Conservation (phyloP, 92 coral and sea anemone genomes). For the Siderastrea siderea region DNA sequence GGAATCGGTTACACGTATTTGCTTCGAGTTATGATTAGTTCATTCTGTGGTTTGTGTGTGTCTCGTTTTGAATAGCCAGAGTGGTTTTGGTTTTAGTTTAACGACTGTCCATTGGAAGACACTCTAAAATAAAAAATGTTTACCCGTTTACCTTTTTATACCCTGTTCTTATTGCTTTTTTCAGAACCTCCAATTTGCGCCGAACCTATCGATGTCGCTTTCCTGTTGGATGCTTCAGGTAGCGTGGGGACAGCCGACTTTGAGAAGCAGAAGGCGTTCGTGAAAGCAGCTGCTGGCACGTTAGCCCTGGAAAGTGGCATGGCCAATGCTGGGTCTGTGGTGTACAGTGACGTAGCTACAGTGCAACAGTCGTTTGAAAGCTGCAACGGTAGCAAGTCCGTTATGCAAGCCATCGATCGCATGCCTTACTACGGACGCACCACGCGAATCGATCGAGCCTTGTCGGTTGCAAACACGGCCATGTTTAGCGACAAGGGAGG, state of each 20-base stretch:
- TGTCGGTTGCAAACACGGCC: slow-evolving; percentile 60
- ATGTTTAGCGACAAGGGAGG: slow-evolving; percentile 72
- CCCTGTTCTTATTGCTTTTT: background rate
- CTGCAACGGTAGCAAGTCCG: slow-evolving; percentile 30
- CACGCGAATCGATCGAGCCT: slow-evolving; percentile 75
- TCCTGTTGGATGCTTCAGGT: slow-evolving; percentile 71
- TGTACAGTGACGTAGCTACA: slow-evolving; percentile 65
- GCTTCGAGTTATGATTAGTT: no score
- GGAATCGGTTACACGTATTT: no score
- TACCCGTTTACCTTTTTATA: no score
- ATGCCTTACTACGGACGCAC: slow-evolving; percentile 75
- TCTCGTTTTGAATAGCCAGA: no score
- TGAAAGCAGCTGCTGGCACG: slow-evolving; percentile 50
- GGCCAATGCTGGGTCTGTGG: slow-evolving; percentile 58
- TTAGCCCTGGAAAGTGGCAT: slow-evolving; percentile 44
- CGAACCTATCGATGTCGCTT: slow-evolving; percentile 64
- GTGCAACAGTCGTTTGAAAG: slow-evolving; percentile 31
- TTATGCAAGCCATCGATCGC: slow-evolving; percentile 42
- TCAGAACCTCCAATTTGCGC: slow-evolving; percentile 46
- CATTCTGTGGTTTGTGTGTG: no score
- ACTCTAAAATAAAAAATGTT: no score
- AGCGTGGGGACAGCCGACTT: slow-evolving; percentile 69
- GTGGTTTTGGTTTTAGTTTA: no score
- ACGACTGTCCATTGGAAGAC: no score
- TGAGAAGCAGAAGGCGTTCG: slow-evolving; percentile 63